Evolutionary conservation across 2,113 vertebrate species (phyloP), one percentile per base, ranked within the genome.

Genomic region (Aspiorhynchus laticeps): DNA sequence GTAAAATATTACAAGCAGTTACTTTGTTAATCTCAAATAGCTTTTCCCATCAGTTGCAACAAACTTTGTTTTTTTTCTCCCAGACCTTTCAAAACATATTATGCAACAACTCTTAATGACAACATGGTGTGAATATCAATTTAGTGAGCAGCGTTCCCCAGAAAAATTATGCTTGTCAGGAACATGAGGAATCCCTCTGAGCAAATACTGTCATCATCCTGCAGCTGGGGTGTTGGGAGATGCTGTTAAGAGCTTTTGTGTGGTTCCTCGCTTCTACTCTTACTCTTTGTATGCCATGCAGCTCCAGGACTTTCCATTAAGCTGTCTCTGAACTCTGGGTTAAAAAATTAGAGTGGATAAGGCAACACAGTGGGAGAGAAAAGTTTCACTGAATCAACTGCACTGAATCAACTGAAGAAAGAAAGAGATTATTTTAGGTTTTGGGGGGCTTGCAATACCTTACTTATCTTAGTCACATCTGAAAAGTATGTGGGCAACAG

Each of bases 311-410:
- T 92, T 89, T 87, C 87, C 89, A 92, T 94, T 94, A 94, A 94
- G 93, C 93, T 93, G 90, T 77, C 85, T 91, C 91, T 93, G 93
- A 94, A 92, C 93, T 90, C 89, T 81, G 86, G 89, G 91, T 92
- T 92, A 90, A 88, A 88, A 91, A 92, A 90, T 92, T 84, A 87
- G 91, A 88, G 79, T 89, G 93, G 92, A 95, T 94, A 93, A 94
- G 91, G 90, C 88, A 85, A 87, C 93, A 87, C 92, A n/a, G 91
- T 90, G 87, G 92, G 92, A 91, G 90, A 88, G 85, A 53, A 87
- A 88, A 93, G 93, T 92, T 90, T 90, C 74, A 26, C 69, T 84
- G 85, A n/a, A n/a, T n/a, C n/a, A n/a, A n/a, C n/a, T n/a, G 76
- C 81, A 76, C 77, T 71, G 82, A 88, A 83, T 85, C 82, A 87